A percentile compares a stretch with the other conserved stretches of the same genome.
phyloP scores from a whole-genome alignment of 2,888 invertebrate genomes.

The Allygus modestus region DNA sequence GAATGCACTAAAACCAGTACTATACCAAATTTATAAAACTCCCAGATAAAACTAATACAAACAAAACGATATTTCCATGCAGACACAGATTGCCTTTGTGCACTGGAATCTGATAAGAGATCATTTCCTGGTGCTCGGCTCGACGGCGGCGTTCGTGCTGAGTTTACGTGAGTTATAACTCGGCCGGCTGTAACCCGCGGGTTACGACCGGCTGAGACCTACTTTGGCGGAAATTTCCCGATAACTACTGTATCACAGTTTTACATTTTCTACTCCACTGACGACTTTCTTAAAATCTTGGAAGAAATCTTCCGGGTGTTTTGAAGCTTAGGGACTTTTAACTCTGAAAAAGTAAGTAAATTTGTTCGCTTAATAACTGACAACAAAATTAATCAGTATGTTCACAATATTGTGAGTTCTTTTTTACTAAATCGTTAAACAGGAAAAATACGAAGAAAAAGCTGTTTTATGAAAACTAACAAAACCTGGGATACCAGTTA shows the following conservation, averaged over 20 bases:
- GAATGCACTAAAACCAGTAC: too few relatives aligned
- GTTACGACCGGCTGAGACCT: slow-evolving; percentile 32
- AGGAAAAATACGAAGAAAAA: too few relatives aligned
- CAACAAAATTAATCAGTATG: too few relatives aligned
- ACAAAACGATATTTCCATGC: neutral
- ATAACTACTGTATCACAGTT: slow-evolving; percentile 19
- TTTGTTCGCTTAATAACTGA: too few relatives aligned
- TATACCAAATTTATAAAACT: too few relatives aligned
- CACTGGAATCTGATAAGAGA: neutral
- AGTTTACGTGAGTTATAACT: slow-evolving; percentile 35
- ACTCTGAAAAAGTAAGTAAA: too few relatives aligned
- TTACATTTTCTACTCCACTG: neutral
- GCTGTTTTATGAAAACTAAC: too few relatives aligned
- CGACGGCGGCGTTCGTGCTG: neutral
- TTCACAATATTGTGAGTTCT: too few relatives aligned
- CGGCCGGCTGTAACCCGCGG: slow-evolving; percentile 6
- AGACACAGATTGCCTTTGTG: neutral
- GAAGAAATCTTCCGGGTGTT: neutral
- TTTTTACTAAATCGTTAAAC: too few relatives aligned
- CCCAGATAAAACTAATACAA: neutral
- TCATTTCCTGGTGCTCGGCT: slow-evolving; percentile 6
- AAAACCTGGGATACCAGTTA: too few relatives aligned
- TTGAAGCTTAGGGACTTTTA: too few relatives aligned
- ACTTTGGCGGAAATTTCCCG: neutral
- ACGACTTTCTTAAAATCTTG: neutral